Conservation (phyloP, 2,888 invertebrate genomes). For the Heliconius charithonia region DNA sequence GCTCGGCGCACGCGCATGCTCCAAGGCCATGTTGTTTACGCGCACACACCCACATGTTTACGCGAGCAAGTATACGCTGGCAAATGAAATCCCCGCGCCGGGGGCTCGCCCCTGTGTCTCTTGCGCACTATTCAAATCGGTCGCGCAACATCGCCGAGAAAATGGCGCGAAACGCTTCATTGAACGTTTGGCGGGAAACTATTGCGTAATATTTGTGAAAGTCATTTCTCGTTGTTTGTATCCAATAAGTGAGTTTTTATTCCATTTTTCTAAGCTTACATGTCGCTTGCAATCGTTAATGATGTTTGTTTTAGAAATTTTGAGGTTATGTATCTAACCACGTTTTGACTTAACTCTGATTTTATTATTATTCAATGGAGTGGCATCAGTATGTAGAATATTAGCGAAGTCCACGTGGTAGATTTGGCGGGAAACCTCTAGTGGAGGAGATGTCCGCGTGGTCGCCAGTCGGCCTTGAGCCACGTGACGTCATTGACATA, state of each 20-base stretch:
- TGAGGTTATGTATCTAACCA: slow-evolving; percentile 40
- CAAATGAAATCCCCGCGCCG: slow-evolving; percentile 51
- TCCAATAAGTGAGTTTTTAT: slow-evolving; percentile 36
- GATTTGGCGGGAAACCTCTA: slow-evolving; percentile 73
- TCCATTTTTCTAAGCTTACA: background rate
- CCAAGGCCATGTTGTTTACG: slow-evolving; percentile 81
- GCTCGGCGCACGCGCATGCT: slow-evolving; percentile 64
- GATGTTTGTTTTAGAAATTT: slow-evolving; percentile 27
- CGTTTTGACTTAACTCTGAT: slow-evolving; percentile 26
- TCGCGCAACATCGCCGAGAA: slow-evolving; percentile 61
- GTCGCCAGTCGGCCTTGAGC: slow-evolving; percentile 76
- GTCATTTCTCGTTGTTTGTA: slow-evolving; percentile 54
- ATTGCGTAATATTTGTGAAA: slow-evolving; percentile 72
- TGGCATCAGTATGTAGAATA: background rate
- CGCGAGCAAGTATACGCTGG: slow-evolving; percentile 62
- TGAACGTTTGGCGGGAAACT: slow-evolving; percentile 77
- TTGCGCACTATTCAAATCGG: slow-evolving; percentile 59
- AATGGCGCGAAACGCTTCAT: slow-evolving; percentile 80
- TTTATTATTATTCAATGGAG: background rate
- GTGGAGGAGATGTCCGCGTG: slow-evolving; percentile 50
- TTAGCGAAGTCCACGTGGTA: slow-evolving; percentile 47
- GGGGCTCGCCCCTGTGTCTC: slow-evolving; percentile 51
- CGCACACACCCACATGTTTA: slow-evolving; percentile 72
- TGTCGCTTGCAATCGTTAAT: background rate
- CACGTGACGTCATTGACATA: slow-evolving; percentile 79